phyloP scores from a whole-genome alignment of 2,797 vertebrate species.

The Poecilia gillii region DNA sequence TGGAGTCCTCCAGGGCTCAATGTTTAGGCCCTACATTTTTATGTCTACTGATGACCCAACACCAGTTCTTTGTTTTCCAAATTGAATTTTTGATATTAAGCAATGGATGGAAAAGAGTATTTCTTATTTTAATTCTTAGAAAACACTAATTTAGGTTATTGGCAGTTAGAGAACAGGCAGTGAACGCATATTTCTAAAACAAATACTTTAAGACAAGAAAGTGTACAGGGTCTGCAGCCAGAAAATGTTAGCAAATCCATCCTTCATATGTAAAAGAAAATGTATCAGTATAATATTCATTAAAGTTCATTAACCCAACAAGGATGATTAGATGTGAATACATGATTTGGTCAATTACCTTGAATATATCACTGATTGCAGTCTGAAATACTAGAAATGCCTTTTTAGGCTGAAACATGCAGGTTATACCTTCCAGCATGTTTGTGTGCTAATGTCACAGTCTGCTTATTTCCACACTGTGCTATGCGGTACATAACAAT shows the following conservation, averaged over 20 bases:
- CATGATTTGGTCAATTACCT: conserved; percentile 4
- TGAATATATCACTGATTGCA: neutral
- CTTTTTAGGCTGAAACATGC: neutral
- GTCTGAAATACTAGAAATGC: conserved; percentile 4
- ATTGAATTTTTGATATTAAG: neutral
- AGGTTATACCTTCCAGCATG: neutral
- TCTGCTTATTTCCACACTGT: conserved; percentile 6
- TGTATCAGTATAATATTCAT: neutral
- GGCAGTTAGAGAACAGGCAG: neutral
- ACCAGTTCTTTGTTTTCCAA: neutral
- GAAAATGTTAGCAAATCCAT: neutral
- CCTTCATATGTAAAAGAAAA: neutral
- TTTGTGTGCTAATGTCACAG: conserved; percentile 30
- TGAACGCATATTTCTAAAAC: neutral
- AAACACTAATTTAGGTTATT: neutral
- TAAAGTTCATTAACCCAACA: conserved; percentile 6
- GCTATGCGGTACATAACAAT: conserved; percentile 35
- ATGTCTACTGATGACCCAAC: neutral
- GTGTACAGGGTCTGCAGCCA: neutral
- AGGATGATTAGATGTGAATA: conserved; percentile 10
- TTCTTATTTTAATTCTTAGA: neutral
- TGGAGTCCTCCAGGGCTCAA: neutral
- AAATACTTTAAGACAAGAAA: neutral
- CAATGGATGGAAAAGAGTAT: neutral
- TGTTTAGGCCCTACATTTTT: neutral